Evolutionary conservation across 1,140 invertebrate species (phyloP), one percentile per base, ranked within the genome.

Genomic region (Magallana ariakensis): DNA sequence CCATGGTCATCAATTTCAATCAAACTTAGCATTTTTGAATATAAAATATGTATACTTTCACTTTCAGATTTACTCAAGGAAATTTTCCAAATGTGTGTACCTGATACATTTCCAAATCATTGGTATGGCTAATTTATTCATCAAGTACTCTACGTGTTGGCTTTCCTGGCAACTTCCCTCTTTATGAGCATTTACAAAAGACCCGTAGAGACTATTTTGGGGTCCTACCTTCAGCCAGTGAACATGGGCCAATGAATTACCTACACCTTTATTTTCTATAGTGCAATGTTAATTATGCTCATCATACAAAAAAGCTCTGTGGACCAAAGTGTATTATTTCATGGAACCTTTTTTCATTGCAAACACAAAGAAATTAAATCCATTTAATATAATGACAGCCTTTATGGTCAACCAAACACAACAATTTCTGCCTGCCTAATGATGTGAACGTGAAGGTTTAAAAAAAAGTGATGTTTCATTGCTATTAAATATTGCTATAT

Each of bases 381-480:
- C 80, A 55, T n/a, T 82, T 82, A 53, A 82, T 55, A 54, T 54
- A 82, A 56, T 82, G 15, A 15, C 46, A 55, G 46, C 66, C 66
- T 75, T 75, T 75, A 75, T 75, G 66, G 66, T 75, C 66, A 75
- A 75, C 22, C 19, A 13, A 26, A 26, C 66, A 33, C 22, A 75
- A 19, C 22, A 75, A 75, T 75, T 75, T 46, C 26, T 75, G 66
- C 22, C 66, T 75, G 33, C 66, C 62, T 70, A 70, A 70, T 70
- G 62, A 70, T 81, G 80, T 82, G 19, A 82, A 82, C 80, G 80
- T 82, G 80, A 82, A 55, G 11, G 46, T 16, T 82, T 82, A 54
- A 6, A 80, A 82, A 75, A 82, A 82, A 82, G 80, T 82, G 80
- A 82, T 82, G 80, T 82, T 82, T 82, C 80, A 82, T 82, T 82